phyloP scores from a whole-genome alignment of 92 coral and sea anemone species.

The Palythoa grandiflora region DNA sequence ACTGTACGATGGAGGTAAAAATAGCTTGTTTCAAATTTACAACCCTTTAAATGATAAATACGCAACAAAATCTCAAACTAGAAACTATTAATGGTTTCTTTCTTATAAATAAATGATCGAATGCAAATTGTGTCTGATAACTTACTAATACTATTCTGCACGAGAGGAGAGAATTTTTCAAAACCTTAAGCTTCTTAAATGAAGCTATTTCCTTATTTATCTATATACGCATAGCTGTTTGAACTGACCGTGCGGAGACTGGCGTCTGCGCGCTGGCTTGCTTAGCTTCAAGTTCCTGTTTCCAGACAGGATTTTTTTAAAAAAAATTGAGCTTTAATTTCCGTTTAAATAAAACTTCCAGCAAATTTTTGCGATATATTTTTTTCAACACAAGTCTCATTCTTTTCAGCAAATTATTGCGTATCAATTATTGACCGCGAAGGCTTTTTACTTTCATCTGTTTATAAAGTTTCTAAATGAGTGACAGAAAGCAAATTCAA shows the following conservation, averaged over 20 bases:
- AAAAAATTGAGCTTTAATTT: not conserved
- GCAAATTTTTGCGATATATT: not conserved
- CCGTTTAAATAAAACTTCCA: not conserved
- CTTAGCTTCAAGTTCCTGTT: not conserved
- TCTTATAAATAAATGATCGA: constrained; percentile 33
- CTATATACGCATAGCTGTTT: too few relatives aligned
- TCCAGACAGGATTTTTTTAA: not conserved
- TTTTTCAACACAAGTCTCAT: too few relatives aligned
- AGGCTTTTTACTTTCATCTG: too few relatives aligned
- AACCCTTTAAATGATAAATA: constrained; percentile 16
- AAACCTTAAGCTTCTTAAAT: not conserved
- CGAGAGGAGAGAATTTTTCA: not conserved
- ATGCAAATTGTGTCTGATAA: constrained; percentile 5
- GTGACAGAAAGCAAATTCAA: too few relatives aligned
- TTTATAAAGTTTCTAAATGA: too few relatives aligned
- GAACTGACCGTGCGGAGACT: too few relatives aligned
- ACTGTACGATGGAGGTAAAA: constrained; percentile 10
- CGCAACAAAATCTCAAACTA: constrained; percentile 12
- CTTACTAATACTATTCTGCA: not conserved
- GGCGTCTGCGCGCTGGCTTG: not conserved
- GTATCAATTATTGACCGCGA: too few relatives aligned
- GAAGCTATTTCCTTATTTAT: too few relatives aligned
- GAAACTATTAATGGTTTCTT: constrained; percentile 15
- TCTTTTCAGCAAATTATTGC: too few relatives aligned
- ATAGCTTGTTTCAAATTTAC: constrained; percentile 25